Evolutionary conservation across 1,140 invertebrate genomes (phyloP).

Genomic region (Conus ventricosus): DNA sequence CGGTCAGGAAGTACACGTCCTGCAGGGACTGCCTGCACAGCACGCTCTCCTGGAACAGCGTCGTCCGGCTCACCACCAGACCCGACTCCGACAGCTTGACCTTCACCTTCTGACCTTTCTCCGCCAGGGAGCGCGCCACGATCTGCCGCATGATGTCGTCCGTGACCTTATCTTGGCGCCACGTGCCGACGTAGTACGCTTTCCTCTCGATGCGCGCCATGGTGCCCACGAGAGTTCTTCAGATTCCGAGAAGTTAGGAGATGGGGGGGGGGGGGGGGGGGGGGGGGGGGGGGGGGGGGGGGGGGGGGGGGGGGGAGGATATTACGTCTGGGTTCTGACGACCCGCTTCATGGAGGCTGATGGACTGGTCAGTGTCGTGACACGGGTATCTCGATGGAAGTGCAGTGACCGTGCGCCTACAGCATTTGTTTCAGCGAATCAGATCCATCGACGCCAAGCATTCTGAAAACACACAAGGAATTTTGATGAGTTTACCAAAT

Average conservation of each 20-base stretch:
- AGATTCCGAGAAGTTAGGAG: not conserved
- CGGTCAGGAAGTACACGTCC: constrained; percentile 50
- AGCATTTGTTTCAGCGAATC: no score
- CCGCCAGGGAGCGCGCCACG: constrained; percentile 28
- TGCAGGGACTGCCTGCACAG: constrained; percentile 36
- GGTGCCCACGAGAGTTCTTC: not conserved
- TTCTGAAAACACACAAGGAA: no score
- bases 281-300: not conserved
- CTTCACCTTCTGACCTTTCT: constrained; percentile 56
- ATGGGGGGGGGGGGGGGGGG: not conserved
- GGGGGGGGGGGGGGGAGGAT: not conserved
- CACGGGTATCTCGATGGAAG: no score
- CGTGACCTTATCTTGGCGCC: constrained; percentile 53
- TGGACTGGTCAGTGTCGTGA: no score
- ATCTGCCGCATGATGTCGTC: constrained; percentile 55
- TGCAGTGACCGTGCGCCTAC: no score
- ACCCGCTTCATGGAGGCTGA: no score
- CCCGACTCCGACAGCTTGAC: constrained; percentile 45
- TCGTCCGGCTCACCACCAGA: constrained; percentile 40
- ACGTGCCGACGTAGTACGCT: constrained; percentile 51
- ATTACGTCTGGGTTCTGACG: no score
- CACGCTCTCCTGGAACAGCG: constrained; percentile 40
- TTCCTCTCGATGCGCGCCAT: constrained; percentile 48
- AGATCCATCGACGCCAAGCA: no score
- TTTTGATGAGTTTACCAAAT: no score